Base-by-base conservation (phyloP, 2,113 vertebrate genomes). In the Oryzias melastigma region DNA sequence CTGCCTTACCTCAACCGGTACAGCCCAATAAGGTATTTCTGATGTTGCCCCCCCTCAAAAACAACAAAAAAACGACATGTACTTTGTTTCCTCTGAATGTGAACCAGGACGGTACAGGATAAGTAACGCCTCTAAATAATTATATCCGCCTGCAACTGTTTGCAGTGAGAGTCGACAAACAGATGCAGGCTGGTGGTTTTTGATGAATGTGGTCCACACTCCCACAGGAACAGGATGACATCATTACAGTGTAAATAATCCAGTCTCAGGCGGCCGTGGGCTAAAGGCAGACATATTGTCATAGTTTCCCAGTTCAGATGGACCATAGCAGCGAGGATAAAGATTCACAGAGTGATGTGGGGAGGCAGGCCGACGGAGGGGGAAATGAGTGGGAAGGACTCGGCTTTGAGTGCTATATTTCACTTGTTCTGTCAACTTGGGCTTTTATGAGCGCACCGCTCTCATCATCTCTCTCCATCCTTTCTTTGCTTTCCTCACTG, bases 1-100 rank as follows among this genome's bases (percentile, higher is more conserved):
- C 64, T 44, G 59, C 73, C 57, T 42, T 15, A 62, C 52, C 58
- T 51, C 79, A 56, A 57, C 65, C 49, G 44, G 44, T 60, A 47
- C 44, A 67, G 56, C 4, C 18, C 40, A 47, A 42, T 45, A 15
- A 43, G 52, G 1, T 49, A 45, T 64, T 43, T 52, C 46, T 52
- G 15, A 16, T n/a, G 74, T 2, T 51, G 67, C 62, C 0, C 6
- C 47, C 52, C 41, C 40, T 2, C 2, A 16, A 70, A 51, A 62
- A 58, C 69, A 69, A 78, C 71, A 22, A 22, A 16, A 70, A 51
- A 62, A 58, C 69, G 69, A 78, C 71, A 71, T 69, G 76, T 58
- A 35, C 8, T 35, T 10, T 35, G 10, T 35, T 35, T 35, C 35
- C 35, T 35, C 10, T 35, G 10, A 35, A 35, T 35, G 29, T 35